Percentiles rank a stretch among this genome's conserved stretches.
Conservation (phyloP, 2,797 vertebrate species). For the Alfaro cultratus region DNA sequence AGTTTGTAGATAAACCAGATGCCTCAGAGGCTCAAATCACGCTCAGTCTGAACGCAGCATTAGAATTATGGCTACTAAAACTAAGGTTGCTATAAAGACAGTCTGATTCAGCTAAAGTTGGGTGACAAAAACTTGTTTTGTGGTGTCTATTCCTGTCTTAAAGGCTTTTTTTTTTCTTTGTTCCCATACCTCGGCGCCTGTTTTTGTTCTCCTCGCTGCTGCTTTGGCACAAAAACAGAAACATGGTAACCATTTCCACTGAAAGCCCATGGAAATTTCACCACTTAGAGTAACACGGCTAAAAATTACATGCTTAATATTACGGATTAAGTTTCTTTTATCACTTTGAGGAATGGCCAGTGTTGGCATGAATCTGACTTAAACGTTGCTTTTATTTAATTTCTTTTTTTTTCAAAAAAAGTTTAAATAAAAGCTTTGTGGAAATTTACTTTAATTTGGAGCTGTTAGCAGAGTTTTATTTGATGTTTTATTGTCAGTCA, state of each 20-base stretch:
- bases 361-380: constrained; percentile 51
- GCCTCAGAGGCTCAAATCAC: too few species aligned
- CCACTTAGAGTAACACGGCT: constrained; percentile 77
- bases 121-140: constrained; percentile 3
- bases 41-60: too few species aligned
- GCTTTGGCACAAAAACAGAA: constrained; percentile 67
- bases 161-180: background rate
- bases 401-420: background rate
- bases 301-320: constrained; percentile 81
- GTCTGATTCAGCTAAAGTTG: background rate
- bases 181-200: background rate
- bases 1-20: too few species aligned
- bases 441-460: constrained; percentile 54
- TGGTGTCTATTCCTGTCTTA: background rate
- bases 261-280: constrained; percentile 68
- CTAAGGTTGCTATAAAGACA: background rate
- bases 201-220: constrained; percentile 28
- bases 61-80: background rate
- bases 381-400: constrained; percentile 37
- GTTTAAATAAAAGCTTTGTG: background rate
- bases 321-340: constrained; percentile 78
- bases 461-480: constrained; percentile 49
- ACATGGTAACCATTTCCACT: constrained; percentile 68
- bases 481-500: constrained; percentile 8
- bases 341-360: constrained; percentile 62